Percentiles rank a stretch among this genome's conserved stretches.
phyloP scores from a whole-genome alignment of 2,888 invertebrate species.

The Leucophenga montana region DNA sequence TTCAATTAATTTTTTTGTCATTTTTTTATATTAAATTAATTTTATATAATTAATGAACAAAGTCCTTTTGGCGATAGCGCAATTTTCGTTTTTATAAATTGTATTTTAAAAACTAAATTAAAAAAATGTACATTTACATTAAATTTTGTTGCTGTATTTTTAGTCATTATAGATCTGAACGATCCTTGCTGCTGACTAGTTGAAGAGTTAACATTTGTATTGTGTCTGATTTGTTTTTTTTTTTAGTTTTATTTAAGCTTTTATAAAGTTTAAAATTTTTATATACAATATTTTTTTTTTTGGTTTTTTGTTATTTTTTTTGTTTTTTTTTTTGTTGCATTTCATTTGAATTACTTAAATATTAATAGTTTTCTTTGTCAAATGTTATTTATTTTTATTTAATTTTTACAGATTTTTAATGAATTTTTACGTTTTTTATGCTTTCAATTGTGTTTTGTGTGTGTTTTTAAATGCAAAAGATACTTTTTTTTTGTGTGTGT shows the following conservation, averaged over 20 bases:
- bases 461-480: too few species aligned
- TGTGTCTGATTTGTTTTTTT: slow-evolving; percentile 18
- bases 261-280: slow-evolving; percentile 23
- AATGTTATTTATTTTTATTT: not conserved
- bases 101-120: not conserved
- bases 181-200: not conserved
- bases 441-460: slow-evolving; percentile 3
- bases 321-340: not conserved
- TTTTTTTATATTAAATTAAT: slow-evolving; percentile 3
- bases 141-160: not conserved
- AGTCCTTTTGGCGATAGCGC: not conserved
- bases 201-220: slow-evolving; percentile 24
- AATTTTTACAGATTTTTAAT: not conserved
- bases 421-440: not conserved
- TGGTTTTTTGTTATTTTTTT: not conserved
- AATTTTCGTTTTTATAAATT: not conserved
- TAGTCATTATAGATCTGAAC: not conserved
- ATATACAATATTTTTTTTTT: slow-evolving; percentile 10
- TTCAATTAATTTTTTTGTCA: not conserved
- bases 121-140: not conserved
- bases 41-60: slow-evolving; percentile 3
- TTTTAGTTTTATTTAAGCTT: slow-evolving; percentile 6
- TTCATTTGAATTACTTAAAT: not conserved
- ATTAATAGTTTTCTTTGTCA: slow-evolving; percentile 16
- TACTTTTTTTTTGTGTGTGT: slow-evolving; percentile 18